Evolutionary conservation across 2,113 vertebrate genomes (phyloP).

Genomic region (Leptobrachium ailaonicum): DNA sequence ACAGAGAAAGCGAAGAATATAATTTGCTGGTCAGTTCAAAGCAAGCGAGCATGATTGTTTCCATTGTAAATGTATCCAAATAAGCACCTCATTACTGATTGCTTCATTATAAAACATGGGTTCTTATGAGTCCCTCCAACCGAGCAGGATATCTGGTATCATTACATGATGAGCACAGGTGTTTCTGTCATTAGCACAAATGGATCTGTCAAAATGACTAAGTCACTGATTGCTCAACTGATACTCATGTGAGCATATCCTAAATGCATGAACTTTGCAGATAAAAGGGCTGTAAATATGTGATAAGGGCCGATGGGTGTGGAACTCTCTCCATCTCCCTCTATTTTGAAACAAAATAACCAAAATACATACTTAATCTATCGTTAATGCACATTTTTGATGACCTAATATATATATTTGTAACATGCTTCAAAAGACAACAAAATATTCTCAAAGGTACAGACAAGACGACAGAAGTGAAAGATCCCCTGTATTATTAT

Average conservation of each 20-base stretch:
- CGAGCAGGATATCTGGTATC: background rate
- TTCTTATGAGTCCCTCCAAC: background rate
- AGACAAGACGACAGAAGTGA: no score
- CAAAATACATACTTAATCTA: no score
- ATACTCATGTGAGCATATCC: background rate
- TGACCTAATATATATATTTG: no score
- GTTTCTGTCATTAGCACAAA: slow-evolving; percentile 1
- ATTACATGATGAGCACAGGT: background rate
- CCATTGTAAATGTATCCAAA: slow-evolving; percentile 5
- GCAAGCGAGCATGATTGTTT: slow-evolving; percentile 13
- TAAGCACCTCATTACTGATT: slow-evolving; percentile 21
- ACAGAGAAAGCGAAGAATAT: slow-evolving; percentile 3
- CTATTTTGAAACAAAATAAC: no score
- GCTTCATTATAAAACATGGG: slow-evolving; percentile 9
- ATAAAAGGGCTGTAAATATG: no score
- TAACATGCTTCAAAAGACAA: no score
- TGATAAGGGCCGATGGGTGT: no score
- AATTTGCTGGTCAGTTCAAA: slow-evolving; percentile 22
- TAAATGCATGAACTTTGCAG: background rate
- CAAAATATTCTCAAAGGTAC: no score
- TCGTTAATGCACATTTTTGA: no score
- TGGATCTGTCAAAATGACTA: background rate
- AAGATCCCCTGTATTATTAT: no score
- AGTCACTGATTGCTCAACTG: background rate
- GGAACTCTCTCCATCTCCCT: no score